Evolutionary conservation across 2,113 vertebrate genomes (phyloP).

Genomic region (Rostratula benghalensis): DNA sequence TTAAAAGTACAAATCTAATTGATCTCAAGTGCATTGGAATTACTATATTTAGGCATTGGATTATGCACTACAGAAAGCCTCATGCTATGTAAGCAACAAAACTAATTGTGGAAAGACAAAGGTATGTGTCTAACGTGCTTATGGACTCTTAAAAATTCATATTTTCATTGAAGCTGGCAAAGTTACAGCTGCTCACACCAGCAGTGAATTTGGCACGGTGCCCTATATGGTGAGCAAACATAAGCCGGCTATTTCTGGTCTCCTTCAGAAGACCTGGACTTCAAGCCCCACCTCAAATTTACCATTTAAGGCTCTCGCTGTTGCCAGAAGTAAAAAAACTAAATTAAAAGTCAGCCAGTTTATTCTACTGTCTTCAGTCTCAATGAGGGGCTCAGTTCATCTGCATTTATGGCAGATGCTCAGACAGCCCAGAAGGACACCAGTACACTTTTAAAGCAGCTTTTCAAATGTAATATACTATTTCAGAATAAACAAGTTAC

Average conservation of each 20-base stretch:
- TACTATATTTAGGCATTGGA: constrained; percentile 55
- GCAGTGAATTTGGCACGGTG: constrained; percentile 27
- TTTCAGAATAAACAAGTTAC: constrained; percentile 14
- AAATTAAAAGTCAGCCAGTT: not conserved
- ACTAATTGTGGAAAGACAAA: constrained; percentile 64
- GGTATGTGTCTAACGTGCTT: constrained; percentile 64
- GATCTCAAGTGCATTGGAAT: constrained; percentile 69
- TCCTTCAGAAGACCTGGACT: constrained; percentile 33
- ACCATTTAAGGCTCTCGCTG: not conserved
- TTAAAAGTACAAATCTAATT: constrained; percentile 69
- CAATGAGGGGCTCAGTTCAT: not conserved
- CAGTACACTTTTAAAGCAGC: not conserved
- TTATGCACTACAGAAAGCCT: constrained; percentile 56
- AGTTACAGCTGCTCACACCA: constrained; percentile 56
- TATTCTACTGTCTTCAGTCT: constrained; percentile 11
- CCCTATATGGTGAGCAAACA: not conserved
- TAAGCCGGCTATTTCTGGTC: constrained; percentile 7
- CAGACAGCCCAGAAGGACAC: not conserved
- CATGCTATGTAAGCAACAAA: constrained; percentile 50
- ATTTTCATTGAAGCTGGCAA: constrained; percentile 50
- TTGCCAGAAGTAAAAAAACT: not conserved
- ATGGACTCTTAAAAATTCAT: constrained; percentile 51
- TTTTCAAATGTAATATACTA: not conserved
- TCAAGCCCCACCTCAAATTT: not conserved
- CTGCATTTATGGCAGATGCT: not conserved